These are phyloP conservation scores for Pitta sordida DNA, from an alignment of 2,113 vertebrate species.

Conservation along the genomic window DNA sequence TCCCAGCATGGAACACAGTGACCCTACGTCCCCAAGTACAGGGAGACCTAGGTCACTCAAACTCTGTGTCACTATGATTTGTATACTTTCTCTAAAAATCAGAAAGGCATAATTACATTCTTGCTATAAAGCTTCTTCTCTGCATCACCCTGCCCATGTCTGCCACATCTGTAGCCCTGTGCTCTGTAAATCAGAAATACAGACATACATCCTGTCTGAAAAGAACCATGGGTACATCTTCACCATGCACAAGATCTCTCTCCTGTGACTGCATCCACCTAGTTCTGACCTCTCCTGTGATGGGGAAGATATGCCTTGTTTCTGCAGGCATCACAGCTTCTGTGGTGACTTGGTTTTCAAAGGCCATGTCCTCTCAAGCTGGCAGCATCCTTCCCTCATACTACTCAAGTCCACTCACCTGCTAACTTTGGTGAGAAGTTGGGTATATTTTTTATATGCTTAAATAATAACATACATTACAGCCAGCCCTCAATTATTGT, in stretches of 20 bases:
- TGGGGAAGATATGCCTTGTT: not conserved
- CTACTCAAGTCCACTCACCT: not conserved
- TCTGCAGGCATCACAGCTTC: not conserved
- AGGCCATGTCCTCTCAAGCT: not conserved
- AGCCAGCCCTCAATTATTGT: no score
- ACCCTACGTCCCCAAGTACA: rapidly evolving
- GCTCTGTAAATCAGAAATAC: not conserved
- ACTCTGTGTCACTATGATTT: rapidly evolving
- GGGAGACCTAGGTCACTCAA: not conserved
- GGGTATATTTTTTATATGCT: not conserved
- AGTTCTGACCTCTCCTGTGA: not conserved
- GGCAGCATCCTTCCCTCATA: not conserved
- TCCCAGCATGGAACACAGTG: rapidly evolving
- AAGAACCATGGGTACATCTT: not conserved
- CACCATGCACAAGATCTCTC: not conserved
- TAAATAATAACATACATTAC: not conserved
- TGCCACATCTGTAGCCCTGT: rapidly evolving
- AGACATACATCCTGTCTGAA: not conserved
- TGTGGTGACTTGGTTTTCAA: not conserved
- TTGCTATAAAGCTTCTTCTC: not conserved
- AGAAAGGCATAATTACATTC: rapidly evolving
- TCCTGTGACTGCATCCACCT: not conserved
- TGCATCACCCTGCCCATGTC: not conserved
- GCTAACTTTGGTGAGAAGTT: not conserved
- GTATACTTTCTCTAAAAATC: not conserved